phyloP scores from a whole-genome alignment of 1,140 invertebrate genomes.

The Calycopis cecrops region DNA sequence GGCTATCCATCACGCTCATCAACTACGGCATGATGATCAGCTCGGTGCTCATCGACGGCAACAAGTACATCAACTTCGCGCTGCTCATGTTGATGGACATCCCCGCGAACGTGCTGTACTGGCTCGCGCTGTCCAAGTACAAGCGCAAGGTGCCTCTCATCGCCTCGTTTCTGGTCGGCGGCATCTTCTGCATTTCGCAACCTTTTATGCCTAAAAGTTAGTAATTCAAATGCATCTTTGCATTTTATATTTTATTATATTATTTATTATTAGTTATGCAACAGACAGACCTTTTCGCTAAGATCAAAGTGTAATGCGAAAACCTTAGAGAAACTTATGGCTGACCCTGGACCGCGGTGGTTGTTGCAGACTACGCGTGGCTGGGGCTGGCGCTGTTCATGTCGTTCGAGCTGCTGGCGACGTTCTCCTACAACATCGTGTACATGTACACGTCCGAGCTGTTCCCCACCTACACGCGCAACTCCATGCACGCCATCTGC shows the following conservation, averaged over 20 bases:
- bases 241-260: too few species aligned
- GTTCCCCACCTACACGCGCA: conserved; percentile 81
- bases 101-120: conserved; percentile 81
- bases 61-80: conserved; percentile 82
- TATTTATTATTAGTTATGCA: too few species aligned
- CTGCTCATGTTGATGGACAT: conserved; percentile 82
- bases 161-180: conserved; percentile 49
- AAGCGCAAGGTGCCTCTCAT: conserved; percentile 49
- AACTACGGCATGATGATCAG: conserved; percentile 91
- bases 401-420: conserved; percentile 80
- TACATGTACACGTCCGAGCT: conserved; percentile 84
- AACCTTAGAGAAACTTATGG: too few species aligned
- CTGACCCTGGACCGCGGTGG: too few species aligned
- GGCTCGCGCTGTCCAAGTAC: conserved; percentile 51
- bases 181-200: conserved; percentile 53
- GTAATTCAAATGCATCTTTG: too few species aligned
- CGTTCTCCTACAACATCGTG: conserved; percentile 77
- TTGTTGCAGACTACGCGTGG: conserved; percentile 48
- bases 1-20: conserved; percentile 84
- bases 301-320: too few species aligned
- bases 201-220: conserved; percentile 59
- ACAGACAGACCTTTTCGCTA: too few species aligned
- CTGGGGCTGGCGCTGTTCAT: conserved; percentile 70
- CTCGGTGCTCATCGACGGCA: conserved; percentile 83
- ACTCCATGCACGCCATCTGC: conserved; percentile 79